These are phyloP conservation scores for Heteromurus nitidus DNA, from an alignment of 2,888 invertebrate genomes.

Conservation along the genomic window DNA sequence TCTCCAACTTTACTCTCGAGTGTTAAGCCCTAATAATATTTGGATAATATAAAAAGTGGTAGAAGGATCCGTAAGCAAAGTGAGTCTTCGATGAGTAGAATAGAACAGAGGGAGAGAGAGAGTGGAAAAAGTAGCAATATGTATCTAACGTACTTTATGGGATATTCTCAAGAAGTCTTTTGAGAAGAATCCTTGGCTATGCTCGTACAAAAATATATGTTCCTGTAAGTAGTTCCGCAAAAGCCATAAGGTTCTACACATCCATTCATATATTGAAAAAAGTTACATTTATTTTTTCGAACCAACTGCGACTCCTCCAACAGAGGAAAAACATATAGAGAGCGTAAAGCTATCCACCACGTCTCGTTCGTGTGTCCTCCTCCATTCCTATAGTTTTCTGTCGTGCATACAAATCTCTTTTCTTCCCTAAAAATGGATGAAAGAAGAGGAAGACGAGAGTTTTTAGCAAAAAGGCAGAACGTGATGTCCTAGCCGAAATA, in stretches of 20 bases:
- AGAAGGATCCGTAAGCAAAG: constrained; percentile 22
- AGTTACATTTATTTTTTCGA: background rate
- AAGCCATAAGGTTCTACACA: background rate
- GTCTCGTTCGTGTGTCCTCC: constrained; percentile 17
- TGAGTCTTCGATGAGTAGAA: constrained; percentile 3
- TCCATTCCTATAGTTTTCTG: constrained; percentile 37
- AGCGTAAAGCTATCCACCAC: constrained; percentile 12
- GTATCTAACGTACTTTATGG: constrained; percentile 60
- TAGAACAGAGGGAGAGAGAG: background rate
- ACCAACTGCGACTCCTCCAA: background rate
- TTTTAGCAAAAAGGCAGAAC: constrained; percentile 63
- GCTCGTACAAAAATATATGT: no score
- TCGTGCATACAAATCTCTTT: constrained; percentile 55
- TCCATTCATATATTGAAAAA: background rate
- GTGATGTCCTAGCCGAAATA: constrained; percentile 62
- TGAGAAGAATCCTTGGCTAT: constrained; percentile 34
- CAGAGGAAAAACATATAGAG: no score
- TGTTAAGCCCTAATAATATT: constrained; percentile 62
- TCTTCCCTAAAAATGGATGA: constrained; percentile 54
- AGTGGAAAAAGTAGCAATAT: constrained; percentile 33
- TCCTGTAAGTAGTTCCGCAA: no score
- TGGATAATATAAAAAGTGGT: constrained; percentile 53
- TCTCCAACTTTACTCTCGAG: constrained; percentile 54
- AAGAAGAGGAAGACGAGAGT: constrained; percentile 43
- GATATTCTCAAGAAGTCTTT: constrained; percentile 54